These are phyloP conservation scores for Acromyrmex charruanus DNA, from an alignment of 1,140 invertebrate genomes.

Conservation along the genomic window DNA sequence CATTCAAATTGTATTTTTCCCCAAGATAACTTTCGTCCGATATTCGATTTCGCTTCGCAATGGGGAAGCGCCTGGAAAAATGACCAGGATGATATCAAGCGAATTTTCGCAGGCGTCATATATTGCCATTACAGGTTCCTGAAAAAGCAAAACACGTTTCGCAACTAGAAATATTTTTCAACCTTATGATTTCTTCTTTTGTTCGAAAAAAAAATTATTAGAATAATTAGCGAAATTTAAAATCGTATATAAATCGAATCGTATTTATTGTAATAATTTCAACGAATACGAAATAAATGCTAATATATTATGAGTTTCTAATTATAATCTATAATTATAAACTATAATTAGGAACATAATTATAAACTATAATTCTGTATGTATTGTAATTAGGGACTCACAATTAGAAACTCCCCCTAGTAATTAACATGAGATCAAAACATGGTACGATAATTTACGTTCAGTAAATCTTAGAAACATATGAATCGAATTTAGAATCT, in stretches of 20 bases:
- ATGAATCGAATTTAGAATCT: background rate
- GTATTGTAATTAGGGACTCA: too few species aligned
- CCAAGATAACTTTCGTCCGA: slow-evolving; percentile 64
- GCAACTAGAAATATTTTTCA: background rate
- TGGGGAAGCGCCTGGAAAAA: slow-evolving; percentile 34
- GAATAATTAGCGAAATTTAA: background rate
- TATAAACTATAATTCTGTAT: too few species aligned
- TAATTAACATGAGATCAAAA: slow-evolving; percentile 1
- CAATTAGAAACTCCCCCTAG: too few species aligned
- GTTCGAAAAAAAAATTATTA: background rate
- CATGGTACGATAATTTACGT: background rate
- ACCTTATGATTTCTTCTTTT: background rate
- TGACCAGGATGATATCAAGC: slow-evolving; percentile 1
- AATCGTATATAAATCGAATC: background rate
- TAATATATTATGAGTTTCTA: background rate
- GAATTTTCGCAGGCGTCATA: background rate
- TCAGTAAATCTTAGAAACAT: background rate
- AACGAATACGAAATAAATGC: background rate
- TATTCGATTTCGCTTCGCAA: slow-evolving; percentile 52
- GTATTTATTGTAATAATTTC: background rate
- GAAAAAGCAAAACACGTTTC: slow-evolving; percentile 1
- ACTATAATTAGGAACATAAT: background rate
- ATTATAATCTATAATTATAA: background rate
- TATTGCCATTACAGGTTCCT: slow-evolving; percentile 32
- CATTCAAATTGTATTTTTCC: slow-evolving; percentile 77